Evolutionary conservation across 2,797 vertebrate species (phyloP).

Genomic region (Bryconaethiops microstoma): DNA sequence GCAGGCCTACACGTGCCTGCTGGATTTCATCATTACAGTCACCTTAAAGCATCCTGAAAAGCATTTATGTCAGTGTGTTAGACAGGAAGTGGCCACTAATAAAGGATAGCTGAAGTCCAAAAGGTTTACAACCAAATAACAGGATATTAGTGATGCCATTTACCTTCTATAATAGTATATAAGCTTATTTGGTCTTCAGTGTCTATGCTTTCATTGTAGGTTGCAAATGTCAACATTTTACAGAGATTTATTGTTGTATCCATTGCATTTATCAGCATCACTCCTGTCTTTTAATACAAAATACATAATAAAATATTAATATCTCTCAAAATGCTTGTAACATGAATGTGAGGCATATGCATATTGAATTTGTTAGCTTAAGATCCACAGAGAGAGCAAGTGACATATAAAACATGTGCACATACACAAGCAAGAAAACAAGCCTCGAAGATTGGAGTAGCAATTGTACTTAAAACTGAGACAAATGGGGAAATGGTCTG

Average conservation of each 20-base stretch:
- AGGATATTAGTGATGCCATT: background rate
- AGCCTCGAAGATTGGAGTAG: background rate
- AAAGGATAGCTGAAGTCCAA: constrained; percentile 3
- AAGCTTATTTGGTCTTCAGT: background rate
- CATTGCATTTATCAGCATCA: background rate
- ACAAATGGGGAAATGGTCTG: constrained; percentile 11
- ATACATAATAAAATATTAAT: constrained; percentile 9
- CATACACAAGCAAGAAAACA: background rate
- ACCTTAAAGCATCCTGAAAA: constrained; percentile 11
- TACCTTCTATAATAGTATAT: background rate
- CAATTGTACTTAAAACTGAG: constrained; percentile 3
- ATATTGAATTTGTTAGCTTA: constrained; percentile 41
- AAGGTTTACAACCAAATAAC: background rate
- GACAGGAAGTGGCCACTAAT: background rate
- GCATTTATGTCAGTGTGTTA: background rate
- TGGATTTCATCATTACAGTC: background rate
- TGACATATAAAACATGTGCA: constrained; percentile 13
- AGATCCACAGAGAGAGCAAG: constrained; percentile 26
- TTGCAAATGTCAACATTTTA: constrained; percentile 6
- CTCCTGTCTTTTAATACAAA: background rate
- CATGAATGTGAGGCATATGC: background rate
- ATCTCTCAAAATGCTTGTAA: background rate
- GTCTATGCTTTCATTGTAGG: background rate
- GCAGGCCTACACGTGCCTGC: background rate
- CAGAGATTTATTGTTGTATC: background rate